Base-by-base conservation (phyloP, 2,797 vertebrate species). In the Catamblyrhynchus diadema region DNA sequence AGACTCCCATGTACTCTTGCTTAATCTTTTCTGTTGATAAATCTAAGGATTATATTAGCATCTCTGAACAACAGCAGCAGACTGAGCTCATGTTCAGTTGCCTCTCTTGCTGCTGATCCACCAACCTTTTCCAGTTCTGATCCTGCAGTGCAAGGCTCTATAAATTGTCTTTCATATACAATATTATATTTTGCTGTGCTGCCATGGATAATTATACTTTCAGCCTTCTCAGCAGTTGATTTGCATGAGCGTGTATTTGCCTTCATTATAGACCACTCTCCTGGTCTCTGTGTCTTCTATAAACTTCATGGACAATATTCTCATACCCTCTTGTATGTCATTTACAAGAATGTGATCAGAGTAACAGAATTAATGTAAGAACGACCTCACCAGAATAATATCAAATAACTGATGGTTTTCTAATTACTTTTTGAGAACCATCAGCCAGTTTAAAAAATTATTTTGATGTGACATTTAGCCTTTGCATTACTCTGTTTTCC, bases 1-100 rank as follows among this genome's bases (percentile, higher is more conserved):
- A 81, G 88, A 61, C 65, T 92, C 53, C 48, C 44, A 35, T 89
- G 78, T 82, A 80, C 91, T 92, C 78, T 48, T 93, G 88, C 71
- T 85, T 96, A 96, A 95, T 93, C 93, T 95, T 70, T 93, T 86
- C 91, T 91, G 91, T 66, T 77, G 78, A 86, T 94, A 97, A 95
- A 95, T 90, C 90, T 94, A 86, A 92, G 92, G 94, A 93, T 95
- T 96, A 94, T 84, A 92, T 75, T 51, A 86, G 88, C 86, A 72
- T 86, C 50, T 70, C 88, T 80, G 70, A 82, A 73, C 65, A 92
- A 42, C 81, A 94, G 59, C 60, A 94, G 70, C 77, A 86, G 44
- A 60, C 71, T 37, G 53, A 92, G 83, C 20, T 93, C 37, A 57
- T 39, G 20, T 37, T 92, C 56, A 86, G 56, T 24, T 67, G 51